Evolutionary conservation across 2,888 invertebrate species (phyloP), one percentile per base, ranked within the genome.

Genomic region (Carpatolechia fugitivella): DNA sequence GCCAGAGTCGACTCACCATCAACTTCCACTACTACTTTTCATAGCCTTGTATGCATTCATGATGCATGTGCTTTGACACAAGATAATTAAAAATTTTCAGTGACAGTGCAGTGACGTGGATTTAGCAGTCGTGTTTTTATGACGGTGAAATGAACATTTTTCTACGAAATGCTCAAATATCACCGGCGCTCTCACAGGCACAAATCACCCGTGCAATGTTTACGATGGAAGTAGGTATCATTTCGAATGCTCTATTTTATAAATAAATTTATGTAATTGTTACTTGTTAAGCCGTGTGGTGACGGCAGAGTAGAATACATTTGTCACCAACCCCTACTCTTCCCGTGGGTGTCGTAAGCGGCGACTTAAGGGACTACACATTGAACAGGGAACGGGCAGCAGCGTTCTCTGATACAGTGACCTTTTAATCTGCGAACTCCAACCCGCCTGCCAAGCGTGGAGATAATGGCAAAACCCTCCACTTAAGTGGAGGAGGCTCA

Each of bases 161-260:
- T 70, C 62, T 72, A 69, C 80, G 88, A 89, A 88, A 90, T 90
- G 91, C 90, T 91, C 82, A 90, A 87, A 78, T 89, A 88, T 88
- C 90, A 90, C 79, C 88, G 90, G 65, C 87, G 90, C 60, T 88
- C 88, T 51, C 90, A 89, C 72, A 87, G 88, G 65, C 85, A 90
- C 74, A 90, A 91, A 66, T 88, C 89, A 41, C 89, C 90, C 13
- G 90, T 91, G 61, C 86, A 83, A 70, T 90, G 90, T 67, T 78
- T 90, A 66, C 75, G 82, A 86, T 91, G 90, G 90, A 90, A 90
- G 90, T 91, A 11, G 29, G 44, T 44, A 24, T 10, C 2, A 20
- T 7, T 44, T 20, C 11, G n/a, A 7, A 11, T 44, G 20, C 13
- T 24, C 13, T 1, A 11, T 24, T 13, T 44, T 7, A 24, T 44